Conservation (phyloP, 2,113 vertebrate species). For the Eurypyga helias region DNA sequence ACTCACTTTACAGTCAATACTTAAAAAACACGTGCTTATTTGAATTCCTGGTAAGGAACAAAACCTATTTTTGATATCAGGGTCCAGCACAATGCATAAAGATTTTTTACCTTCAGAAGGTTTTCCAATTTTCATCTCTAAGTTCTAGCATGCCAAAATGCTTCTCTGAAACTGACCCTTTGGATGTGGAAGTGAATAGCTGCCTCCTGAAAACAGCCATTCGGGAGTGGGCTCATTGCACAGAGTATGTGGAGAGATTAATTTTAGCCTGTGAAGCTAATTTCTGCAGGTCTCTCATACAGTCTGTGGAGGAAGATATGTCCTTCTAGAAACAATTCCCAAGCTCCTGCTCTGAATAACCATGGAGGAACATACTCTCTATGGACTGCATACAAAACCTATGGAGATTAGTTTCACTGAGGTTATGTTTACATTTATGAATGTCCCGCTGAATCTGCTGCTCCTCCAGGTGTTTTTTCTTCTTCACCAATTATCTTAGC, state of each 20-base stretch:
- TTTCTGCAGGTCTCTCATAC: background rate
- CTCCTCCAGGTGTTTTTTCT: background rate
- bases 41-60: background rate
- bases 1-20: rapidly evolving
- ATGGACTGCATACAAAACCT: background rate
- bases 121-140: background rate
- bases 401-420: background rate
- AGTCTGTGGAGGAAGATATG: background rate
- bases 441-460: background rate
- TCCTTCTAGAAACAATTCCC: background rate
- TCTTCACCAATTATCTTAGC: background rate
- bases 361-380: background rate
- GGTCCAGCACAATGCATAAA: background rate
- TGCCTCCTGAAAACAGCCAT: background rate
- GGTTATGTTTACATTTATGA: background rate
- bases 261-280: background rate
- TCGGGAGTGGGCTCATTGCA: background rate
- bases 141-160: background rate
- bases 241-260: background rate
- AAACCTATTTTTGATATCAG: background rate
- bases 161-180: background rate
- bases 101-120: background rate
- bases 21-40: background rate
- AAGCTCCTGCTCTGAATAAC: background rate
- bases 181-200: background rate